Evolutionary conservation across 1,140 invertebrate species (phyloP).

Genomic region (Dolichoris vasculosae): DNA sequence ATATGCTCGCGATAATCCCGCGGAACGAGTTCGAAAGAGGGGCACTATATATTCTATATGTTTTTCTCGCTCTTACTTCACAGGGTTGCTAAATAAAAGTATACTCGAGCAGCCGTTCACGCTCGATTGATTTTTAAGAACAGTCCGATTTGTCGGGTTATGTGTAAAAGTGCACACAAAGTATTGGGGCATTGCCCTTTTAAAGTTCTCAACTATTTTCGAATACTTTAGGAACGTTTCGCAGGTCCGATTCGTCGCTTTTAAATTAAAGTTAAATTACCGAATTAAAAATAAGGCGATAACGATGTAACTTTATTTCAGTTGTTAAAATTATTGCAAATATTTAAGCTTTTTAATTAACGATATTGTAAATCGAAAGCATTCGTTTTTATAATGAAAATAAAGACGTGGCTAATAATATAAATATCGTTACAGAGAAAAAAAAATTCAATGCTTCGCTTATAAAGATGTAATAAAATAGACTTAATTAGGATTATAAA

Average conservation of each 20-base stretch:
- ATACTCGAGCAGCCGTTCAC: neutral
- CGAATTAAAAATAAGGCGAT: no score
- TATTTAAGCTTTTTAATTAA: no score
- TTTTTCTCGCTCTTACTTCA: neutral
- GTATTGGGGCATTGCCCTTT: neutral
- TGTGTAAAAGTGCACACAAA: neutral
- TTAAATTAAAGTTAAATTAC: no score
- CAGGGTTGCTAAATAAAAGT: neutral
- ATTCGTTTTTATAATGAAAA: no score
- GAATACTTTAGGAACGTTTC: no score
- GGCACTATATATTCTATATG: neutral
- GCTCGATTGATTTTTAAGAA: slow-evolving; percentile 11
- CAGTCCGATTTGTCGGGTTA: neutral
- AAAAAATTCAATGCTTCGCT: neutral
- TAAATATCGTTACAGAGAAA: no score
- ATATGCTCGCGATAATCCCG: neutral
- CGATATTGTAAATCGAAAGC: no score
- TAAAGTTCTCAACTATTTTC: no score
- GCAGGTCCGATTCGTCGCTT: no score
- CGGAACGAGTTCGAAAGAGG: neutral
- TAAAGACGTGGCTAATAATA: neutral
- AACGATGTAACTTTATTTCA: no score
- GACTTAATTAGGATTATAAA: neutral
- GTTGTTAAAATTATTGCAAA: no score
- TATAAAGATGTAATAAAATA: neutral